phyloP scores from a whole-genome alignment of 1,140 invertebrate genomes.

The Camponotus vicinus region DNA sequence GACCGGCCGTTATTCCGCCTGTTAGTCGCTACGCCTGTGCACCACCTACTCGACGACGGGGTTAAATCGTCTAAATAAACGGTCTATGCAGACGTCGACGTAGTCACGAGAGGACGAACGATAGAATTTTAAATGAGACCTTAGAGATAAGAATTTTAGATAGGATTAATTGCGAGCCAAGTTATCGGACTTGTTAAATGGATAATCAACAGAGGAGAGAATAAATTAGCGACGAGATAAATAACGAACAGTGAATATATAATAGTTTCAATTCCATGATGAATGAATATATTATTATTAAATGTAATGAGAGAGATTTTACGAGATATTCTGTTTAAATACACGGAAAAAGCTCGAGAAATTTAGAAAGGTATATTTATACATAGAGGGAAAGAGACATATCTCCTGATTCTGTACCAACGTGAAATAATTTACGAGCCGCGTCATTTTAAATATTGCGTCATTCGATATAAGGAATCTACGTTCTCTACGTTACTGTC shows the following conservation, averaged over 20 bases:
- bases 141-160: conserved; percentile 22
- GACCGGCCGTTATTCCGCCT: conserved; percentile 21
- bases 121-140: not conserved
- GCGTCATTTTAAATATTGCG: conserved; percentile 22
- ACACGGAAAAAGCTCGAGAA: not conserved
- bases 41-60: conserved; percentile 21
- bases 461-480: conserved; percentile 16
- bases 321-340: not conserved
- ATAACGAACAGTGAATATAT: not conserved
- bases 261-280: not conserved
- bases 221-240: not conserved
- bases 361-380: not conserved
- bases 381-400: not conserved
- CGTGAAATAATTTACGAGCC: conserved; percentile 48
- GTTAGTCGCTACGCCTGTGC: conserved; percentile 62
- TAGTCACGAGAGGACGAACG: not conserved
- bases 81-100: conserved; percentile 10
- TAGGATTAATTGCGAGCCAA: not conserved
- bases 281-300: not conserved
- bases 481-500: conserved; percentile 9
- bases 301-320: not conserved
- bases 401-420: not conserved
- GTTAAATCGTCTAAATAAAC: conserved; percentile 43
- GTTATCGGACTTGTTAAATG: not conserved
- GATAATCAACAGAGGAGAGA: not conserved